phyloP scores from a whole-genome alignment of 2,797 vertebrate genomes.

The Acomys russatus region DNA sequence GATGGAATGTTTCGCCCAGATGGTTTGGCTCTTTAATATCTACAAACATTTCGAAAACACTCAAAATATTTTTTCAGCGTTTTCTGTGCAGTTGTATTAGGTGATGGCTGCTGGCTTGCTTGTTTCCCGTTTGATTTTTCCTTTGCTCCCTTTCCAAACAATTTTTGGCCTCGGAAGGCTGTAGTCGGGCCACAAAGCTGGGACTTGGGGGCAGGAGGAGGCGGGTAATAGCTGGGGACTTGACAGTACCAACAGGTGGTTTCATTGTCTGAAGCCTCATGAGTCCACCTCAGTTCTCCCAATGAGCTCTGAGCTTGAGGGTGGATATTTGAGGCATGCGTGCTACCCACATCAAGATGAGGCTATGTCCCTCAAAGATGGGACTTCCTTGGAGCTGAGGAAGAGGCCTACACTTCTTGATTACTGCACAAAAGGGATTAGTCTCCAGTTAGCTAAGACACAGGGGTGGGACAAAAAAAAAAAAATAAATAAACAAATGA shows the following conservation, averaged over 20 bases:
- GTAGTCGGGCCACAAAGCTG: background rate
- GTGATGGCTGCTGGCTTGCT: conserved; percentile 73
- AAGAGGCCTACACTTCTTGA: background rate
- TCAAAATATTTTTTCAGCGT: conserved; percentile 73
- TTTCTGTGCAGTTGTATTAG: conserved; percentile 66
- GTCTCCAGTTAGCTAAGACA: background rate
- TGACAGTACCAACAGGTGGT: conserved; percentile 28
- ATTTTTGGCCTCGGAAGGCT: conserved; percentile 58
- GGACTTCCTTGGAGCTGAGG: background rate
- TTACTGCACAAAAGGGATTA: background rate
- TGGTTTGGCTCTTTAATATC: conserved; percentile 79
- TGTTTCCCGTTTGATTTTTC: conserved; percentile 78
- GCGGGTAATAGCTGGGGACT: conserved; percentile 19
- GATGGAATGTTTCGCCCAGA: conserved; percentile 72
- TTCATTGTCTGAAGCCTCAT: conserved; percentile 31
- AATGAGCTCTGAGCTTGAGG: background rate
- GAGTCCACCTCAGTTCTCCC: background rate
- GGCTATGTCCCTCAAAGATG: background rate
- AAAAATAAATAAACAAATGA: background rate
- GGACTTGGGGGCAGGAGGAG: conserved; percentile 15
- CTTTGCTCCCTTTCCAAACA: conserved; percentile 80
- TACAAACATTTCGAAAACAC: conserved; percentile 76
- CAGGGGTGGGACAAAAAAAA: background rate
- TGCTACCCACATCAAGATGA: background rate
- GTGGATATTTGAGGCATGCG: background rate